Evolutionary conservation across 2,113 vertebrate species (phyloP), one percentile per base, ranked within the genome.

Genomic region (Synodontis membranacea): DNA sequence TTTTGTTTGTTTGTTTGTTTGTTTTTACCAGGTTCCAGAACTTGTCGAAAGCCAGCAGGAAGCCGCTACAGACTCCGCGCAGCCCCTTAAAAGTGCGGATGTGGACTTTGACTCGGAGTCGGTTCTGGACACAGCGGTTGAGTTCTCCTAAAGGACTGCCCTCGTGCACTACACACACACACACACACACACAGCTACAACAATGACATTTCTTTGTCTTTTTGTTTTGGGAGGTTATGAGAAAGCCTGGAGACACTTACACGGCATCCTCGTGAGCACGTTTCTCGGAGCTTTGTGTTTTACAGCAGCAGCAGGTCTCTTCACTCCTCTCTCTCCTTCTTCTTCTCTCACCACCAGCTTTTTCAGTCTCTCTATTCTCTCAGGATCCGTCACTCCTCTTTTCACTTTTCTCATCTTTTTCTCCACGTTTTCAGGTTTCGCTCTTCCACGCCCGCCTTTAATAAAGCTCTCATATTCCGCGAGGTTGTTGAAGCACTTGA

Each of bases 1-100:
- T 10, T 60, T 1, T 21, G 17, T 42, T 34, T 8, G 42, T 58
- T 25, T n/a, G 4, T 19, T 48, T 1, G 0, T 21, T 42, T 66
- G 54, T 15, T 50, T 91, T 91, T 95, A 98, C 98, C 97, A 99
- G 96, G 93, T 99, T 99, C 98, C 98, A 99, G 93, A 98, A 99
- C 90, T 99, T 99, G 95, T 99, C 98, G 62, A 99, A 99, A 31
- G 98, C 97, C 46, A 99, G 96, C 5, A 99, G 91, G 81, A 99
- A 99, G 64, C 98, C 98, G 0, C 96, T 96, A 90, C 98, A 99
- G 83, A 99, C 96, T 0, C 98, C 98, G 4, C 98, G 95, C 54
- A 99, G 95, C 0, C 98, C 98, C 88, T 98, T 99, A 92, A 99
- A 99, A 68, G 97, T 98, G 89, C 98, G 96, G 89, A 99, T 96